Evolutionary conservation across 2,888 invertebrate species (phyloP), one percentile per base, ranked within the genome.

Genomic region (Perdita meconis): DNA sequence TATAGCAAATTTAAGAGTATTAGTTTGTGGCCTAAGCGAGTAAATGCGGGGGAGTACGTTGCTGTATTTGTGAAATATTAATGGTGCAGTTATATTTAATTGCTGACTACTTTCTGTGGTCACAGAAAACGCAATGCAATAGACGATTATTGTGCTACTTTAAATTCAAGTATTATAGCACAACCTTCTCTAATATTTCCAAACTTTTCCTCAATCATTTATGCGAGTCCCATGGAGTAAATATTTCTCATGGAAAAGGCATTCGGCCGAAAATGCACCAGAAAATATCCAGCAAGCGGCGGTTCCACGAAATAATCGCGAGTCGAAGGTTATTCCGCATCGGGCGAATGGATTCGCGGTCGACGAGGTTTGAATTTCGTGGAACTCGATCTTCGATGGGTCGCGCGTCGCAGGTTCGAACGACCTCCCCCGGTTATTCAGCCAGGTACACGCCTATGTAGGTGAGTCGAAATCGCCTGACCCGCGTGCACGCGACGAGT

Each of bases 401-500:
- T 71, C 66, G 36, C 56, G 19, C 67, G 60, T 61, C 42, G 53
- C 63, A 47, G 66, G 38, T 69, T 66, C 65, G 73, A 78, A 82
- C 74, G 81, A 80, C 78, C 79, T 87, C 77, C 78, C n/a, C 86
- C 86, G 83, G 78, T 81, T 85, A 87, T 80, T 84, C 83, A 80
- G 78, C 82, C 82, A 83, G 83, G 84, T 85, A 72, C 36, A 56
- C 70, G 78, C 59, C 61, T 84, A 80, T 78, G 80, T 83, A 82
- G 87, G 87, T 87, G 83, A 87, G 86, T 81, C 81, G 84, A 84
- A 86, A 87, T 85, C 85, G 87, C 85, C 87, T 83, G 87, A 90
- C 87, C 84, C 86, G 82, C 76, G 85, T 86, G 87, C 91, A 90
- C 89, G 91, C 90, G 88, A 91, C 88, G 89, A 88, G 84, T 79